Evolutionary conservation across 2,888 invertebrate species (phyloP).

Genomic region (Molanna angustata): DNA sequence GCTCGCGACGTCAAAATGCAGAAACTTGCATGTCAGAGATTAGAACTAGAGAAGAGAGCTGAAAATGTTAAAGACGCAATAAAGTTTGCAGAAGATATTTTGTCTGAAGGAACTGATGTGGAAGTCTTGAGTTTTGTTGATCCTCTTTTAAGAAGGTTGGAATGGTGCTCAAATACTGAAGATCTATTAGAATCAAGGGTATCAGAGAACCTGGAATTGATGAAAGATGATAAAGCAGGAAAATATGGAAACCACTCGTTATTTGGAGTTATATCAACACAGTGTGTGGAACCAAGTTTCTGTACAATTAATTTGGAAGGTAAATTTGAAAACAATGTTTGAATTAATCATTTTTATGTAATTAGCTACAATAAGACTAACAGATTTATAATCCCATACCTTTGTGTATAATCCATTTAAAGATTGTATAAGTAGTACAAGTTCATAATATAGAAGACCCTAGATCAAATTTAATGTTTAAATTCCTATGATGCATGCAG

Average conservation of each 20-base stretch:
- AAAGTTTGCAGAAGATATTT: constrained; percentile 61
- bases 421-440: too few species aligned
- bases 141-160: constrained; percentile 63
- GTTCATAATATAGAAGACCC: too few species aligned
- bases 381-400: not conserved
- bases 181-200: constrained; percentile 45
- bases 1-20: constrained; percentile 51
- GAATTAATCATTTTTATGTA: not conserved
- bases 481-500: too few species aligned
- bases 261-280: constrained; percentile 60
- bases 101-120: constrained; percentile 61
- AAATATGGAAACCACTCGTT: constrained; percentile 46
- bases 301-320: constrained; percentile 59
- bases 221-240: constrained; percentile 30
- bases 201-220: constrained; percentile 25
- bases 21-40: constrained; percentile 45
- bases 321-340: constrained; percentile 36
- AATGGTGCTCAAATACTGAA: constrained; percentile 57
- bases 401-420: too few species aligned
- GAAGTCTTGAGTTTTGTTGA: constrained; percentile 68
- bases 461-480: too few species aligned
- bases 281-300: constrained; percentile 59
- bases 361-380: not conserved
- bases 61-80: constrained; percentile 59
- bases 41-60: constrained; percentile 52